A percentile compares a stretch with the other conserved stretches of the same genome.
Conservation (phyloP, 2,888 invertebrate genomes). For the Trachelus tabidus region DNA sequence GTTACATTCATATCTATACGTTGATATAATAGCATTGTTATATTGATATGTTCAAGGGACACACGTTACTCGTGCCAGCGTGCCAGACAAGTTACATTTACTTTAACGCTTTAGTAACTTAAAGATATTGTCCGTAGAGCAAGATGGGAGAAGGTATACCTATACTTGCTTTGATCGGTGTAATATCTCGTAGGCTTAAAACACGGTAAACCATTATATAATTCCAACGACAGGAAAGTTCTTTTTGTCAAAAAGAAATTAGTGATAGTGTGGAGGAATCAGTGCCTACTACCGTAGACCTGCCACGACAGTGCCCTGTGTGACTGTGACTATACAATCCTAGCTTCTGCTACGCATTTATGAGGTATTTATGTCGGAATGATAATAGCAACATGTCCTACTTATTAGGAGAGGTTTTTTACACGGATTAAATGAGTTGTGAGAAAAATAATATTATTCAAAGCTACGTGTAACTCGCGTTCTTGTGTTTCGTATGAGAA, state of each 20-base stretch:
- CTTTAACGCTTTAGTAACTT: slow-evolving; percentile 27
- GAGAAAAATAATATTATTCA: neutral
- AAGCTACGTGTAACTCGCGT: neutral
- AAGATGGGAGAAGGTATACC: slow-evolving; percentile 66
- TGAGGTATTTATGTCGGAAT: slow-evolving; percentile 66
- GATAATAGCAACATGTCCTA: slow-evolving; percentile 63
- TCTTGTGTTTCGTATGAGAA: neutral
- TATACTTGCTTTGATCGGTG: slow-evolving; percentile 59
- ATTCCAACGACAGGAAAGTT: slow-evolving; percentile 55
- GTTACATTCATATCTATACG: neutral
- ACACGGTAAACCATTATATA: slow-evolving; percentile 44
- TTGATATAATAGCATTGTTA: neutral
- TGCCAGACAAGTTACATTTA: neutral
- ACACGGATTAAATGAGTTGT: neutral
- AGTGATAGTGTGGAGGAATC: slow-evolving; percentile 64
- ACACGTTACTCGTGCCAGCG: neutral
- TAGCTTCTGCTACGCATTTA: slow-evolving; percentile 65
- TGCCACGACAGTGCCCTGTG: slow-evolving; percentile 65
- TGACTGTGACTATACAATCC: slow-evolving; percentile 65
- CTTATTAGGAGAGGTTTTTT: slow-evolving; percentile 39
- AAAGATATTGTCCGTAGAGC: slow-evolving; percentile 49
- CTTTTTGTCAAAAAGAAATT: slow-evolving; percentile 57
- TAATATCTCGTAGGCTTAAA: slow-evolving; percentile 51
- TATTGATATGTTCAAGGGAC: neutral
- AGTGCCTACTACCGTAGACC: slow-evolving; percentile 65